Evolutionary conservation across 1,140 invertebrate species (phyloP).

Genomic region (Ceratosolen solmsi): DNA sequence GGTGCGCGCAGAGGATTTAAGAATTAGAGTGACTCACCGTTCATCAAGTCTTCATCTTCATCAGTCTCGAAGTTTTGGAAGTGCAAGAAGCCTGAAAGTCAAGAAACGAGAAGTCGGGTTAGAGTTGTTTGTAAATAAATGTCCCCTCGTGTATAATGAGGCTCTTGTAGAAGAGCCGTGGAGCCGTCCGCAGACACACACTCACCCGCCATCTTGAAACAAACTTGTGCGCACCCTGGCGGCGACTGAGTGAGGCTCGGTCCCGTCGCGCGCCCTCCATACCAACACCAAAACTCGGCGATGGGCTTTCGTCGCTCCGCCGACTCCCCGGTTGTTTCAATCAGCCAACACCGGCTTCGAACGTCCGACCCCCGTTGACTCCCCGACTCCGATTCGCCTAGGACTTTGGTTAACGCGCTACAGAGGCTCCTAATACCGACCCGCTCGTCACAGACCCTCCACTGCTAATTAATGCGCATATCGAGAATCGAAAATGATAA

Average conservation of each 20-base stretch:
- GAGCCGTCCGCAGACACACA: conserved; percentile 67
- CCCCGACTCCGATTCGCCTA: background rate
- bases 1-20: conserved; percentile 15
- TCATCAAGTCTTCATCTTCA: conserved; percentile 62
- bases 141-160: conserved; percentile 29
- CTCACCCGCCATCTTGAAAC: conserved; percentile 75
- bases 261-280: background rate
- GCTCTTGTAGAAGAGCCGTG: conserved; percentile 26
- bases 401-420: too few relatives aligned
- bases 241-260: conserved; percentile 50
- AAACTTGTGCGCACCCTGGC: conserved; percentile 67
- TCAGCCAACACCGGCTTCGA: too few relatives aligned
- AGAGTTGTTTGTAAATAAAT: conserved; percentile 49
- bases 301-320: background rate
- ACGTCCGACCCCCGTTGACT: too few relatives aligned
- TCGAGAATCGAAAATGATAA: too few relatives aligned
- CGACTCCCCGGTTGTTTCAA: too few relatives aligned
- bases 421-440: too few relatives aligned
- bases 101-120: conserved; percentile 66
- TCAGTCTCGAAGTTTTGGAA: conserved; percentile 60
- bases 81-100: conserved; percentile 71
- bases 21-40: conserved; percentile 63
- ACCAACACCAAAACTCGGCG: background rate
- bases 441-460: too few relatives aligned
- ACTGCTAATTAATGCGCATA: too few relatives aligned